Evolutionary conservation across 2,113 vertebrate species (phyloP), one percentile per base, ranked within the genome.

Genomic region (Acanthisitta chloris): DNA sequence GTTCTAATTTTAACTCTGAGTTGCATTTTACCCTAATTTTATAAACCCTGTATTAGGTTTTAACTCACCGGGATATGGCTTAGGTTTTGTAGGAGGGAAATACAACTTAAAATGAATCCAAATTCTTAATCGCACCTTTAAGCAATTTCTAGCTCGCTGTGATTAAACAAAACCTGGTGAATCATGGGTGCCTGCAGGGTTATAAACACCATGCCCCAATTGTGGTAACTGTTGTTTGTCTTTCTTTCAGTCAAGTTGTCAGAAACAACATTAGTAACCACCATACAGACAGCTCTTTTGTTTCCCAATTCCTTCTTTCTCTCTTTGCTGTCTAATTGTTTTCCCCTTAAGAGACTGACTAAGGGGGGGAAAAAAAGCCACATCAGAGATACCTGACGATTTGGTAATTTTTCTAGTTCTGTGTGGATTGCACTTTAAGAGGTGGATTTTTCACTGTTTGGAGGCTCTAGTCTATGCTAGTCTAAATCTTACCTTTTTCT

Each of bases 181-280:
- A 96, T 96, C 94, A 95, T 58, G 88, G 83, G 71, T 96, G 95
- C 90, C 92, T 91, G 92, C 81, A 72, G 93, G 94, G 82, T 95
- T 96, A 81, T 93, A 96, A 97, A 97, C 94, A 94, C 87, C 85
- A 88, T 88, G 90, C 88, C 91, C 88, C 91, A 91, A 2, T 94
- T 96, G 92, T 96, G 94, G 94, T 96, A 95, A 97, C 89, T 93
- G 82, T 88, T 92, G 86, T 93, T 93, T 95, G 81, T 92, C 92
- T 92, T 76, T 87, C 92, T 85, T 94, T 92, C 86, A 94, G 90
- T 93, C 86, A 93, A 94, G 85, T 94, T 96, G 93, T 94, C 95
- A 95, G 86, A 92, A 96, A 81, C 94, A 91, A 85, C 94, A 86
- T 91, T 90, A 93, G 71, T 91, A 96, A 92, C 85, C 88, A 94